phyloP scores from a whole-genome alignment of 2,113 vertebrate species.

The Naja naja region DNA sequence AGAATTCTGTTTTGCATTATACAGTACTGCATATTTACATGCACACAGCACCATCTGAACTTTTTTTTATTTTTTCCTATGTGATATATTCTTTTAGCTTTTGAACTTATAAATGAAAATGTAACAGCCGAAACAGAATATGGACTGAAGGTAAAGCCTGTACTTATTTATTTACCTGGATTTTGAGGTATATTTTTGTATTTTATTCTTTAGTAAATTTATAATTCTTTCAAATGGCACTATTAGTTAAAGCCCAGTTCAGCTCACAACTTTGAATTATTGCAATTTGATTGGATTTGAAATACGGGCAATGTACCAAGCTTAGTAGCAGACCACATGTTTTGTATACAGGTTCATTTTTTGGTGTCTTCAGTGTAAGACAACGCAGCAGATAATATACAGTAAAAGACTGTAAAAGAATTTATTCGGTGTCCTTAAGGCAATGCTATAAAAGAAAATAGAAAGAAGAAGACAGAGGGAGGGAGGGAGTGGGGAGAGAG shows the following conservation, averaged over 20 bases:
- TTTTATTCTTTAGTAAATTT: not conserved
- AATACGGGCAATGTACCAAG: not conserved
- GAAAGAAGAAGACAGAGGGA: not conserved
- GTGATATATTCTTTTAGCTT: constrained; percentile 72
- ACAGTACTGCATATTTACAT: not conserved
- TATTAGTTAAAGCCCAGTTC: not conserved
- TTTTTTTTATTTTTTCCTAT: constrained; percentile 38
- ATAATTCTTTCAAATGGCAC: not conserved
- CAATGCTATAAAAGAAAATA: not conserved
- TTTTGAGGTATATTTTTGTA: not conserved
- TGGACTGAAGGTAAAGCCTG: constrained; percentile 76
- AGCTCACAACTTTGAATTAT: not conserved
- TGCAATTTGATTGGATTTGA: not conserved
- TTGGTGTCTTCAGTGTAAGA: not conserved
- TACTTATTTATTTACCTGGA: constrained; percentile 29
- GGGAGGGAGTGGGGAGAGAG: no score
- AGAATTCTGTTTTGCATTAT: not conserved
- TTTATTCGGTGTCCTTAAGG: not conserved
- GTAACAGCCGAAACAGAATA: constrained; percentile 71
- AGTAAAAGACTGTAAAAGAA: not conserved
- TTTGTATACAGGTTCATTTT: not conserved
- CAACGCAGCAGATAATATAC: not conserved
- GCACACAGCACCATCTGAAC: not conserved
- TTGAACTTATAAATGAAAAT: constrained; percentile 76
- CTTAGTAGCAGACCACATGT: not conserved